phyloP scores from a whole-genome alignment of 1,140 invertebrate species.

The Plectrocnemia conspersa region DNA sequence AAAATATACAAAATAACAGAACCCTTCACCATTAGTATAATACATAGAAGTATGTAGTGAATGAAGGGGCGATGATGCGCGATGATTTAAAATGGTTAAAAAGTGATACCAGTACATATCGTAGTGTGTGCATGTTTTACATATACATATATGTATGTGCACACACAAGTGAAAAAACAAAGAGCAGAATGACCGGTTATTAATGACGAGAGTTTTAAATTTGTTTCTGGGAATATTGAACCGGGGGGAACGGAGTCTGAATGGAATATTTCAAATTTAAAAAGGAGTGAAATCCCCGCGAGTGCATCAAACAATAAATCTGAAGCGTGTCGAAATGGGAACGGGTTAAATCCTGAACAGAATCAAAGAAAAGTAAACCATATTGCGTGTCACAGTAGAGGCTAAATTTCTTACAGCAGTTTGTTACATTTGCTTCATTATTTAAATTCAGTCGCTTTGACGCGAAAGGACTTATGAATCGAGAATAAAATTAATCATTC shows the following conservation, averaged over 20 bases:
- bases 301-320: slow-evolving; percentile 26
- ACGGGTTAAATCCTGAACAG: not conserved
- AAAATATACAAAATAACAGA: no score
- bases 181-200: not conserved
- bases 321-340: slow-evolving; percentile 2
- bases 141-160: no score
- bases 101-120: no score
- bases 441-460: not conserved
- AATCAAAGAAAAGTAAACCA: not conserved
- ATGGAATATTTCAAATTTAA: slow-evolving; percentile 23
- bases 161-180: no score
- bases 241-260: not conserved
- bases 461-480: not conserved
- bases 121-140: no score
- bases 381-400: not conserved
- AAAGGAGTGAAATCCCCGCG: slow-evolving; percentile 20
- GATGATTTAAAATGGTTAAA: no score
- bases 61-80: no score
- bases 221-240: not conserved
- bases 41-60: no score
- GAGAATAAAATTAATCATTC: no score
- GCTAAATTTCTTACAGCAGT: not conserved
- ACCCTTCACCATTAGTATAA: no score
- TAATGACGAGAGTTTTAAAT: not conserved
- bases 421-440: not conserved